These are phyloP conservation scores for Bothrops jararaca DNA, from an alignment of 2,113 vertebrate species.

Conservation along the genomic window DNA sequence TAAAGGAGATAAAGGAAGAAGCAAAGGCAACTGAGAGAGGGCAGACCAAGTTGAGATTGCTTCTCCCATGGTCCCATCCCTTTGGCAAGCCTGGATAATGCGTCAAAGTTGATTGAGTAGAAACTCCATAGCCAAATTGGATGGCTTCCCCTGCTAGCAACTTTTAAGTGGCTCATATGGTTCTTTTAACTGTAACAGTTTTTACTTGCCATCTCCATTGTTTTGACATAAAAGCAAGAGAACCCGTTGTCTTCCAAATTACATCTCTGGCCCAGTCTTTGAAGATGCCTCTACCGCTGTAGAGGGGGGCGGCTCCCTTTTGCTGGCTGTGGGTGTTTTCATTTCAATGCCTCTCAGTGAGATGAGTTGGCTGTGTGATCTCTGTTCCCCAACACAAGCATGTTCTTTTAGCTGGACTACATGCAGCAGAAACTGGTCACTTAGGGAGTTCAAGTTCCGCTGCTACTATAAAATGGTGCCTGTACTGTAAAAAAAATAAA, in stretches of 20 bases:
- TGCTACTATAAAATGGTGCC: conserved; percentile 29
- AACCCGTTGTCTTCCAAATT: not conserved
- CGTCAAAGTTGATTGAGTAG: not conserved
- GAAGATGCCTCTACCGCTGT: not conserved
- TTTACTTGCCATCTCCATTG: not conserved
- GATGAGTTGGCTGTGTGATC: not conserved
- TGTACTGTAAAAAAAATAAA: not conserved
- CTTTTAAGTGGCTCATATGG: not conserved
- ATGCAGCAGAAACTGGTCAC: not conserved
- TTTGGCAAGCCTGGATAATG: not conserved
- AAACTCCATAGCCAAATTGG: not conserved
- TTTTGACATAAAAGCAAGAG: not conserved
- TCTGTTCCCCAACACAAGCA: accelerated
- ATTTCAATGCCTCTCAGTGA: not conserved
- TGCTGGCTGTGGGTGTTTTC: not conserved
- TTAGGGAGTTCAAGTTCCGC: conserved; percentile 26
- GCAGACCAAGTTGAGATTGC: not conserved
- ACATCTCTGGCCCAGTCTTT: not conserved
- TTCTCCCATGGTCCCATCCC: not conserved
- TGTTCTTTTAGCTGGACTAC: not conserved
- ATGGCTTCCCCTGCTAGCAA: not conserved
- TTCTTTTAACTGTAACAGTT: conserved; percentile 4
- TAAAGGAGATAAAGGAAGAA: not conserved
- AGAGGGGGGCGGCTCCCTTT: not conserved
- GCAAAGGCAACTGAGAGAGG: not conserved